Conservation (phyloP, 2,113 vertebrate genomes). For the Chamaetylas fuelleborni region DNA sequence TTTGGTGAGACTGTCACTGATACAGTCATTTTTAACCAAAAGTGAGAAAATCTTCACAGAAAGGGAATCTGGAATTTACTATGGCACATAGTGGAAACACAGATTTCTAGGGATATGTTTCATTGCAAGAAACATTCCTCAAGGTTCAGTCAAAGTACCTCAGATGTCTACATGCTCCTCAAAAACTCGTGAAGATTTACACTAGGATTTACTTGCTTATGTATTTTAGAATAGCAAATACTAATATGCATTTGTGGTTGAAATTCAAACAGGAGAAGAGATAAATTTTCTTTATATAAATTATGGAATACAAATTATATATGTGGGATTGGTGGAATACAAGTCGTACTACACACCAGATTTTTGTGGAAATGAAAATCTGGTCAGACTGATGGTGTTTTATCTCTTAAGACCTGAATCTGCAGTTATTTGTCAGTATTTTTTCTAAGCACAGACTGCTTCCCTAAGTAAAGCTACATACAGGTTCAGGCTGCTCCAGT, state of each 20-base stretch:
- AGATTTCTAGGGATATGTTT: background rate
- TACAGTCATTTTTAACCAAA: background rate
- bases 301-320: background rate
- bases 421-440: background rate
- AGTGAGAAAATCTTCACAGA: background rate
- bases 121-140: background rate
- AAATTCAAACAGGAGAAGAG: background rate
- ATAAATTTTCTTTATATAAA: background rate
- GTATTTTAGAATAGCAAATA: background rate
- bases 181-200: background rate
- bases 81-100: background rate
- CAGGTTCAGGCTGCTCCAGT: background rate
- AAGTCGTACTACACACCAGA: background rate
- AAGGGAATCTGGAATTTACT: background rate
- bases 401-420: background rate
- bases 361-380: background rate
- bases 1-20: background rate
- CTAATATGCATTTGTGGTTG: background rate
- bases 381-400: background rate
- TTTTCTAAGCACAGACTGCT: background rate
- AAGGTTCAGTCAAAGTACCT: constrained; percentile 14
- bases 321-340: background rate
- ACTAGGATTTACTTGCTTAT: background rate
- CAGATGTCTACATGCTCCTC: background rate
- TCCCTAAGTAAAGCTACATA: background rate